Evolutionary conservation across 2,888 invertebrate species (phyloP), one percentile per base, ranked within the genome.

Genomic region (Amphiduros pacificus): DNA sequence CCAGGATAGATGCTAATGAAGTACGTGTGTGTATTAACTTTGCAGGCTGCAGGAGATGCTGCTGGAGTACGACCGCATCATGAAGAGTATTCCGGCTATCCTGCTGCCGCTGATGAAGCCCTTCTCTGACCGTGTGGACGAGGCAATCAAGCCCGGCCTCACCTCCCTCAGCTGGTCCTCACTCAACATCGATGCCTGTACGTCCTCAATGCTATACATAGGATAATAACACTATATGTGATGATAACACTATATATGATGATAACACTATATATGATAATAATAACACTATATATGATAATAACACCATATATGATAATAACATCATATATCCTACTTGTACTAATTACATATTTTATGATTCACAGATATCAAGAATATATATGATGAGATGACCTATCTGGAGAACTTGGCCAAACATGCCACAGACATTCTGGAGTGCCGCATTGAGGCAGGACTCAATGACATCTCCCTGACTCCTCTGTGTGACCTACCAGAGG

Each of bases 51-150:
- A 76, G 68, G 80, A 82, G 66, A 77, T 84, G 74, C 68, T 85
- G 64, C 66, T 70, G 20, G 79, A 82, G 54, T 82, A 83, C 65
- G 71, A 75, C 48, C 63, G 72, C 3, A 77, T 83, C 55, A 65
- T 74, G 48, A 70, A 67, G 1, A 71, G 71, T 20, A 81, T 85
- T 27, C 78, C 93, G 77, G 84, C 90, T 41, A 93, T 94, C 84
- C 90, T 96, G 1, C 87, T 93, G n/a, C 94, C 94, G 24, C 85
- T 96, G 59, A 89, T 96, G 78, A 85, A 94, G 56, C 94, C 94
- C 0, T 94, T 93, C 85, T 86, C 93, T 65, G 90, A 93, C 32
- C 88, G 90, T n/a, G 86, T 96, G 17, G 91, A 93, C 2, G 89
- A 90, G 11, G 88, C 92, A 69, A 84, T 96, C 27, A 88, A 90